Evolutionary conservation across 2,113 vertebrate species (phyloP).

Genomic region (Colaptes auratus): DNA sequence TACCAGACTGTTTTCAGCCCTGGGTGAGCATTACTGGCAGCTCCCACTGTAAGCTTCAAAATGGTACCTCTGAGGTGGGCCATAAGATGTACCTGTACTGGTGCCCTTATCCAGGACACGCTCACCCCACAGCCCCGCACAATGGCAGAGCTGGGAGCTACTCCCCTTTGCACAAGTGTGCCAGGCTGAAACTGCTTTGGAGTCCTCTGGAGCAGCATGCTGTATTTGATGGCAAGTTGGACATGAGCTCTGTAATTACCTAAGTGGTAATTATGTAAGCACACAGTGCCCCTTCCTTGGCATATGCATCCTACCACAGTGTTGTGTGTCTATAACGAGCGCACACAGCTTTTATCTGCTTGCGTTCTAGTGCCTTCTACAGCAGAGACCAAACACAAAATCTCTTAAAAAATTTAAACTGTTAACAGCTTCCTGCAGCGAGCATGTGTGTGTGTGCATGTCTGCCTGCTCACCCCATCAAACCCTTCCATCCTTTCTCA

Average conservation of each 20-base stretch:
- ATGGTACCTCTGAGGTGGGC: neutral
- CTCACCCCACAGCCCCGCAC: accelerated
- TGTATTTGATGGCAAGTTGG: neutral
- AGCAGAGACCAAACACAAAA: neutral
- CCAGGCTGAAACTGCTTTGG: neutral
- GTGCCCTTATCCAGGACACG: accelerated
- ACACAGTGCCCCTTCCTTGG: neutral
- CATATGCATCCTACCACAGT: neutral
- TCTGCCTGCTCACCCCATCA: neutral
- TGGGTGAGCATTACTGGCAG: neutral
- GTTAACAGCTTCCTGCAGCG: neutral
- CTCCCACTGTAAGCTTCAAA: neutral
- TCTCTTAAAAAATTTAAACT: neutral
- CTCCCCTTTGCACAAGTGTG: neutral
- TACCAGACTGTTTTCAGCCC: neutral
- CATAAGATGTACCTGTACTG: neutral
- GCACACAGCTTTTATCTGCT: neutral
- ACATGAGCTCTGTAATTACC: constrained; percentile 21
- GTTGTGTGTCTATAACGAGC: neutral
- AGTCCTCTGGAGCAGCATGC: neutral
- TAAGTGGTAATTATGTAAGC: constrained; percentile 8
- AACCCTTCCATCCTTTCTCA: neutral
- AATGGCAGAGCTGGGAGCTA: neutral
- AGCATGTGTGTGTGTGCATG: neutral
- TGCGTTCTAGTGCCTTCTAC: neutral